Conservation (phyloP, 2,113 vertebrate genomes). For the Leptobrachium ailaonicum region DNA sequence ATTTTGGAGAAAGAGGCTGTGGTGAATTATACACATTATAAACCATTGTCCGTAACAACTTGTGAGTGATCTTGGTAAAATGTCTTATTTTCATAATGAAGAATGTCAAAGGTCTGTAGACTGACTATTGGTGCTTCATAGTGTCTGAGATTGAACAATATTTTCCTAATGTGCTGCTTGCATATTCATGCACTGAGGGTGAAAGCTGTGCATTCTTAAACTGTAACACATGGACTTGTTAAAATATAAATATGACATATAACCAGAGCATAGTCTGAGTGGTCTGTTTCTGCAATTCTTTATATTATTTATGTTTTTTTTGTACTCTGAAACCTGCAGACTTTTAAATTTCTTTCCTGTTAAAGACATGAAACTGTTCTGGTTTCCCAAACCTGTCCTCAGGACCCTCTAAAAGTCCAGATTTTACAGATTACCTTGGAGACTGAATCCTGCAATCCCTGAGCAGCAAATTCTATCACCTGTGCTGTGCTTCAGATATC, state of each 20-base stretch:
- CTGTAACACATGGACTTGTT: constrained; percentile 59
- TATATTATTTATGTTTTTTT: too few relatives aligned
- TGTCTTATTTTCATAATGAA: constrained; percentile 69
- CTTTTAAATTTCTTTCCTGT: too few relatives aligned
- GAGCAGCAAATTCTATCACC: too few relatives aligned
- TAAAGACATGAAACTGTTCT: too few relatives aligned
- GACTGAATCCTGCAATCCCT: too few relatives aligned
- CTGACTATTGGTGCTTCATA: constrained; percentile 76
- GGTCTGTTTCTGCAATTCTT: constrained; percentile 63
- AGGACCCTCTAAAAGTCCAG: too few relatives aligned
- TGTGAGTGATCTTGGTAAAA: constrained; percentile 64
- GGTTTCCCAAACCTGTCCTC: too few relatives aligned
- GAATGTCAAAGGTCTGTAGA: constrained; percentile 68
- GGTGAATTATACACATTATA: constrained; percentile 54
- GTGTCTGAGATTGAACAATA: constrained; percentile 63
- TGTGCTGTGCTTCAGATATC: too few relatives aligned
- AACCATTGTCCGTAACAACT: constrained; percentile 68
- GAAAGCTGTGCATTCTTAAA: constrained; percentile 59
- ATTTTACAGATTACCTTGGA: too few relatives aligned
- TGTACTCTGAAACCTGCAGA: too few relatives aligned
- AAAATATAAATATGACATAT: constrained; percentile 63
- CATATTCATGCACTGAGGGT: constrained; percentile 61
- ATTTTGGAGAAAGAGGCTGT: constrained; percentile 70
- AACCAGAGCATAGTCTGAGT: constrained; percentile 74
- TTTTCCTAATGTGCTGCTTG: constrained; percentile 61